Conservation (phyloP, 1,140 invertebrate genomes). For the Melipona quadrifasciata region DNA sequence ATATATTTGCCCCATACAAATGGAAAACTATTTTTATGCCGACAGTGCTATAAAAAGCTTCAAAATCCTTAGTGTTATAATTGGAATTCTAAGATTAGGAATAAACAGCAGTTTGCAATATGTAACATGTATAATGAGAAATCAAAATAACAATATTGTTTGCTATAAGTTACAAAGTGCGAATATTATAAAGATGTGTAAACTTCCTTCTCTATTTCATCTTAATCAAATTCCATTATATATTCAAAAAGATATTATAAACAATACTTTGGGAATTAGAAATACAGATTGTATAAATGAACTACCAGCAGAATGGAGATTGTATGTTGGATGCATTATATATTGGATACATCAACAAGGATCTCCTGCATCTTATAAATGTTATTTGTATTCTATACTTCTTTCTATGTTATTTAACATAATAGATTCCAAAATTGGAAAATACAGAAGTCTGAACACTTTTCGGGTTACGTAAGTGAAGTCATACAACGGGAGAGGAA, state of each 20-base stretch:
- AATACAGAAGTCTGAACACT: conserved; percentile 51
- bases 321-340: conserved; percentile 85
- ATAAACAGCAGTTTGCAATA: conserved; percentile 70
- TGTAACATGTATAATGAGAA: conserved; percentile 75
- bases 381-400: conserved; percentile 84
- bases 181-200: conserved; percentile 70
- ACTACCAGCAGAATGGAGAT: conserved; percentile 84
- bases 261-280: conserved; percentile 78
- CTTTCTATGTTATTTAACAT: conserved; percentile 84
- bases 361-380: conserved; percentile 73
- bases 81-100: conserved; percentile 84
- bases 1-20: conserved; percentile 87
- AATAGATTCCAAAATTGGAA: conserved; percentile 83
- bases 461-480: conserved; percentile 59
- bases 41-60: conserved; percentile 84
- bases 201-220: conserved; percentile 75
- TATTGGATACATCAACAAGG: conserved; percentile 85
- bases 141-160: conserved; percentile 62
- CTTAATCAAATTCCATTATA: conserved; percentile 67
- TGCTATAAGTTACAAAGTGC: conserved; percentile 54
- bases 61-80: conserved; percentile 85
- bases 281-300: conserved; percentile 75
- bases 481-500: conserved; percentile 17
- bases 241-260: conserved; percentile 77
- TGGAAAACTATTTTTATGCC: conserved; percentile 85